Percentiles rank a stretch among this genome's conserved stretches.
Conservation (phyloP, 2,113 vertebrate genomes). For the Leptobrachium leishanense region DNA sequence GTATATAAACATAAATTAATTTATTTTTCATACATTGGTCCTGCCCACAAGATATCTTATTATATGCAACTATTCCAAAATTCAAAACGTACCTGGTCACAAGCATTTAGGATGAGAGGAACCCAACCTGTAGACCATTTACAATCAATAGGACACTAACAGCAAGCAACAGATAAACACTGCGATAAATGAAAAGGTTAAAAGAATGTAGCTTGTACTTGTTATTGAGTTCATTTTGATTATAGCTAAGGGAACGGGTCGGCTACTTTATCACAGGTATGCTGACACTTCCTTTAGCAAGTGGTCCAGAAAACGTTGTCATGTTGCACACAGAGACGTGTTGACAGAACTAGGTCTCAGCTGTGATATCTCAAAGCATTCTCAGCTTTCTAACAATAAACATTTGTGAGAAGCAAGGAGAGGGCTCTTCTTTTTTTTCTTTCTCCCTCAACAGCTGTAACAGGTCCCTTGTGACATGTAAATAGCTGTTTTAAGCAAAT, state of each 20-base stretch:
- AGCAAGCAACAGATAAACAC: no score
- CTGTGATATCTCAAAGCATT: background rate
- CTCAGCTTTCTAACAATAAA: constrained; percentile 8
- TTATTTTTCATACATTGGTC: no score
- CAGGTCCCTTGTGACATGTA: background rate
- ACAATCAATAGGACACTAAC: no score
- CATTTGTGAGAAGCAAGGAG: background rate
- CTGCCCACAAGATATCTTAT: no score
- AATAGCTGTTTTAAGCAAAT: background rate
- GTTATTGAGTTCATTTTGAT: background rate
- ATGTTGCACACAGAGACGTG: constrained; percentile 2
- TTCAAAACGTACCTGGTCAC: no score
- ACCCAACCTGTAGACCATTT: no score
- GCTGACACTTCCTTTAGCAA: background rate
- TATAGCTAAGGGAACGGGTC: background rate
- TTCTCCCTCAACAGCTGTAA: background rate
- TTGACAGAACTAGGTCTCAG: constrained; percentile 28
- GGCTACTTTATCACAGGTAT: background rate
- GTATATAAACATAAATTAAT: no score
- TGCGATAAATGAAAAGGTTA: no score
- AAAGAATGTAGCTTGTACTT: no score
- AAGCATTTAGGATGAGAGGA: no score
- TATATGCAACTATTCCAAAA: no score
- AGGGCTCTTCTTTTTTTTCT: background rate
- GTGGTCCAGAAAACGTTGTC: background rate